These are phyloP conservation scores for Oostethus manadensis DNA, from an alignment of 2,113 vertebrate species.

Conservation along the genomic window DNA sequence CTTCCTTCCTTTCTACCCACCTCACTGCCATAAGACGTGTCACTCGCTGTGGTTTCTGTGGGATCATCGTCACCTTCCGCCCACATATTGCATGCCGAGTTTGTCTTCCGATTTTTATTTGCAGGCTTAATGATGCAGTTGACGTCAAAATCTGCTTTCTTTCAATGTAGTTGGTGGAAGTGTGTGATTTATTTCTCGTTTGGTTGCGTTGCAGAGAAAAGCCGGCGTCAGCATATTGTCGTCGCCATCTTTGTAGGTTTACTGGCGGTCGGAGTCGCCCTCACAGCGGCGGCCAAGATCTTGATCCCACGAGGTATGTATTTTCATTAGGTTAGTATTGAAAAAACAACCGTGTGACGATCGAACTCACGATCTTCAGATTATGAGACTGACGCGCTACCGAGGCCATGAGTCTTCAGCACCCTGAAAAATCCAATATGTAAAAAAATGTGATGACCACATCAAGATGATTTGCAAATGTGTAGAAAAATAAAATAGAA, in stretches of 20 bases:
- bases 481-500: too few relatives aligned
- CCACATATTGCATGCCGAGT: background rate
- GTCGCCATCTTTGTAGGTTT: background rate
- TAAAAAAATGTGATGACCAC: too few relatives aligned
- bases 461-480: too few relatives aligned
- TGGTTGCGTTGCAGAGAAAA: background rate
- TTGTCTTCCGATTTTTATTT: background rate
- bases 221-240: fast-evolving
- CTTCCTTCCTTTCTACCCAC: background rate
- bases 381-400: too few relatives aligned
- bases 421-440: too few relatives aligned
- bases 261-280: fast-evolving
- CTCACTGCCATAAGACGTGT: slow-evolving; percentile 4
- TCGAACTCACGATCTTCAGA: too few relatives aligned
- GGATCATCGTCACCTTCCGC: slow-evolving; percentile 10
- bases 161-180: background rate
- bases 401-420: too few relatives aligned
- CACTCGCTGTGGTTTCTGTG: slow-evolving; percentile 35
- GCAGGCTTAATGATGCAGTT: background rate
- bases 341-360: background rate
- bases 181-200: too few relatives aligned
- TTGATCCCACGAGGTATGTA: background rate
- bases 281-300: fast-evolving
- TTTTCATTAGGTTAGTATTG: background rate
- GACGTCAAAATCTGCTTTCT: background rate